phyloP scores from a whole-genome alignment of 2,888 invertebrate species.

The Apamea monoglypha region DNA sequence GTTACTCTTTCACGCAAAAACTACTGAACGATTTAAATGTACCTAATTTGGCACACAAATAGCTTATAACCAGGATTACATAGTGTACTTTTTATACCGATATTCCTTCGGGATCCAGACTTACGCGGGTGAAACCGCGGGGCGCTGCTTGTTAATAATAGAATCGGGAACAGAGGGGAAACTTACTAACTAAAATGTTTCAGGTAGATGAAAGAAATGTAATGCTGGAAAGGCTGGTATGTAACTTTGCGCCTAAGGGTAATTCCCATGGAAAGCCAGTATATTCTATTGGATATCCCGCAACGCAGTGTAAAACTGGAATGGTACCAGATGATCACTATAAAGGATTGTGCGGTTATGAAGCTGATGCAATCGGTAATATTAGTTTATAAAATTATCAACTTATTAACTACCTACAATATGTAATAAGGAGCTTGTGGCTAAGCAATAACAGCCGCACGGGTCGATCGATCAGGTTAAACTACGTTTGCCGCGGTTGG shows the following conservation, averaged over 20 bases:
- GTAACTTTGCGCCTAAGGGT: conserved; percentile 85
- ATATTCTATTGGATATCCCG: conserved; percentile 81
- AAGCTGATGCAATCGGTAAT: conserved; percentile 54
- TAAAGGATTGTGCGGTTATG: conserved; percentile 75
- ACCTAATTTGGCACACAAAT: not conserved
- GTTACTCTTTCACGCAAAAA: not conserved
- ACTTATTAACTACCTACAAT: not conserved
- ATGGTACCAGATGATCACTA: conserved; percentile 72
- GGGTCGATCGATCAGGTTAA: too few species aligned
- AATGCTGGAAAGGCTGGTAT: conserved; percentile 81
- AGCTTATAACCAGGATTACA: not conserved
- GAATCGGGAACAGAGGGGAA: not conserved
- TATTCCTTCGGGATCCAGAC: not conserved
- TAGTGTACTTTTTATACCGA: not conserved
- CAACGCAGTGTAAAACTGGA: conserved; percentile 78
- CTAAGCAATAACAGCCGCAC: too few species aligned
- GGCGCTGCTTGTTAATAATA: not conserved
- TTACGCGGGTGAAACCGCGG: not conserved
- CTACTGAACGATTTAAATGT: not conserved
- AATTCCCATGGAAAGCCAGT: conserved; percentile 81
- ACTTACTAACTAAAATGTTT: conserved; percentile 55
- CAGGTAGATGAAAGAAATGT: conserved; percentile 70
- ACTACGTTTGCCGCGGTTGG: too few species aligned
- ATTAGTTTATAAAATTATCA: conserved; percentile 8
- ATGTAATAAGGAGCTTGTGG: too few species aligned